phyloP scores from a whole-genome alignment of 2,888 invertebrate species.

The Mylabris sibirica region DNA sequence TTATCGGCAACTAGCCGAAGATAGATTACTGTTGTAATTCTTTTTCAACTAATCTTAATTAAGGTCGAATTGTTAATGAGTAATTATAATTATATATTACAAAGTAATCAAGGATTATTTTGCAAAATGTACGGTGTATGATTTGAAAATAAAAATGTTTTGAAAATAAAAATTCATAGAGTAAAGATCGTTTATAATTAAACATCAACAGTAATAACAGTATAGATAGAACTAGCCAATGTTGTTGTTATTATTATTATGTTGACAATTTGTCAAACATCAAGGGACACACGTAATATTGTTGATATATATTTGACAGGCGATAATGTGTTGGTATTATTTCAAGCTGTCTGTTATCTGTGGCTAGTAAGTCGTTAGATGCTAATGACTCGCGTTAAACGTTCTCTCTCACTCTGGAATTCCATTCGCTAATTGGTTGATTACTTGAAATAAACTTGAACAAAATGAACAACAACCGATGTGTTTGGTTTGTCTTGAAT shows the following conservation, averaged over 20 bases:
- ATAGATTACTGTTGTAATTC: too few relatives aligned
- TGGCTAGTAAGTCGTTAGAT: slow-evolving; percentile 48
- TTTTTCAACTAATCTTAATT: too few relatives aligned
- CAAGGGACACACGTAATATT: slow-evolving; percentile 44
- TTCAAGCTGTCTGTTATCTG: slow-evolving; percentile 48
- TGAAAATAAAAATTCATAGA: background rate
- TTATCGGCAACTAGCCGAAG: background rate
- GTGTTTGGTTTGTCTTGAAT: slow-evolving; percentile 10
- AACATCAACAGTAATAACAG: background rate
- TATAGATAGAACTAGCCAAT: background rate
- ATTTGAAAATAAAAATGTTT: background rate
- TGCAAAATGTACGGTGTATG: too few relatives aligned
- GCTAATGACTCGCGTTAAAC: slow-evolving; percentile 52
- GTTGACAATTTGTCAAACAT: slow-evolving; percentile 50
- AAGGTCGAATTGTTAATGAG: too few relatives aligned
- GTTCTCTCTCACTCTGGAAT: slow-evolving; percentile 41
- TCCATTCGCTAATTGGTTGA: slow-evolving; percentile 52
- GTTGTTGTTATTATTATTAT: background rate
- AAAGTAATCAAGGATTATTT: too few relatives aligned
- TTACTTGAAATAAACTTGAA: slow-evolving; percentile 46
- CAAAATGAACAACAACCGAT: slow-evolving; percentile 11
- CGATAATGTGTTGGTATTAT: slow-evolving; percentile 53
- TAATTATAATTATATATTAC: too few relatives aligned
- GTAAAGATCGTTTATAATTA: background rate
- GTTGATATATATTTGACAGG: slow-evolving; percentile 54